A percentile compares a stretch with the other conserved stretches of the same genome.
These are phyloP conservation scores for Serilophus lunatus DNA, from an alignment of 2,113 vertebrate species.

Conservation along the genomic window DNA sequence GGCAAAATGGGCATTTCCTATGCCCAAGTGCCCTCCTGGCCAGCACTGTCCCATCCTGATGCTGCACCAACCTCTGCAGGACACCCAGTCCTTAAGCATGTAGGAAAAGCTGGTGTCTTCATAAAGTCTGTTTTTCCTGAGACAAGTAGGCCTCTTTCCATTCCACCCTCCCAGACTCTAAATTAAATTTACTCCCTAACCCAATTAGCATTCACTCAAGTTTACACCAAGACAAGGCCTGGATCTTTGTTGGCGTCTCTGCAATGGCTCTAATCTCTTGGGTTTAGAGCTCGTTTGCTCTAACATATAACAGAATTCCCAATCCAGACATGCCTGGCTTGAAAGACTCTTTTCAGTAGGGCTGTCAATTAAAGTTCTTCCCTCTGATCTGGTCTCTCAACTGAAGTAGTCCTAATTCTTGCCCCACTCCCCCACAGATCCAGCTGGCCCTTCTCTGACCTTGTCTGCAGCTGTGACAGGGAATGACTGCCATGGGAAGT, in stretches of 20 bases:
- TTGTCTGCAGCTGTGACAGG: background rate
- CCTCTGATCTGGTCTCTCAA: background rate
- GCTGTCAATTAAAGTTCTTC: background rate
- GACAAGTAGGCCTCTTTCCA: background rate
- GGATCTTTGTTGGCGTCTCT: background rate
- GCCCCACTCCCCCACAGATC: background rate
- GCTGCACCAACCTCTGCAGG: background rate
- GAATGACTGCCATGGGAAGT: background rate
- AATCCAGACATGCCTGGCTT: background rate
- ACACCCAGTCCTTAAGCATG: background rate
- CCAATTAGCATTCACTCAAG: background rate
- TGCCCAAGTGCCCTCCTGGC: background rate
- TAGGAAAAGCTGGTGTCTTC: background rate
- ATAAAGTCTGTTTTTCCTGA: background rate
- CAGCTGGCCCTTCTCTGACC: background rate
- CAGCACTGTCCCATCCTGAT: background rate
- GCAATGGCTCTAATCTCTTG: background rate
- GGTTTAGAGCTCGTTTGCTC: background rate
- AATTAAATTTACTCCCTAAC: background rate
- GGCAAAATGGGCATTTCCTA: constrained; percentile 39
- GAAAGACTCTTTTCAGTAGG: background rate
- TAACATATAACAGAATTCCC: background rate
- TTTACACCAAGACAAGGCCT: background rate
- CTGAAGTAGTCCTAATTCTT: background rate
- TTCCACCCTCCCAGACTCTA: background rate